Evolutionary conservation across 2,797 vertebrate genomes (phyloP).

Genomic region (Knipowitschia caucasica): DNA sequence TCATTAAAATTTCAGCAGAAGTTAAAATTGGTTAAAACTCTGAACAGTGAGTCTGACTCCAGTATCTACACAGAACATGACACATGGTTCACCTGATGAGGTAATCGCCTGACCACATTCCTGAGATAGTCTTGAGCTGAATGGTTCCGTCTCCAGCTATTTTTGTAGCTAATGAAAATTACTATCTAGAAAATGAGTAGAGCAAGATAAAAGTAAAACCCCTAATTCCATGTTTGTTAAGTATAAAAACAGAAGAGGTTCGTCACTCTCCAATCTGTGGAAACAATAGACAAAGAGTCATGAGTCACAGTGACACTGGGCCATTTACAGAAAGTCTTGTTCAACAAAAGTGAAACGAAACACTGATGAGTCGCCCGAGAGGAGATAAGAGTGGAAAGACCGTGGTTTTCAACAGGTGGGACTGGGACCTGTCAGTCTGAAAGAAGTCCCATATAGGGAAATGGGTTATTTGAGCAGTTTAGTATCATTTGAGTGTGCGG

Average conservation of each 20-base stretch:
- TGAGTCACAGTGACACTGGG: conserved; percentile 65
- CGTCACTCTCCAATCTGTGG: conserved; percentile 46
- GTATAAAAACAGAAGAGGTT: conserved; percentile 21
- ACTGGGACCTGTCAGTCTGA: too few relatives aligned
- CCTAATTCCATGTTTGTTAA: conserved; percentile 8
- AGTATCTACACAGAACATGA: too few relatives aligned
- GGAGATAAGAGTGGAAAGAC: neutral
- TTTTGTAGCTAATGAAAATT: too few relatives aligned
- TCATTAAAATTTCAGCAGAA: too few relatives aligned
- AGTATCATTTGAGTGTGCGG: neutral
- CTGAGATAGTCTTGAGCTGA: conserved; percentile 42
- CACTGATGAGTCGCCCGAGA: neutral
- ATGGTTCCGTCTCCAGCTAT: conserved; percentile 8
- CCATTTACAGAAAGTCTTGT: conserved; percentile 53
- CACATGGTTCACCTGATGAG: conserved; percentile 25
- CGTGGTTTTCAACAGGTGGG: neutral
- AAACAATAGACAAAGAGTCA: conserved; percentile 72
- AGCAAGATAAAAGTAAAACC: neutral
- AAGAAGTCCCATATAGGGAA: neutral
- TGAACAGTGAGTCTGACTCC: too few relatives aligned
- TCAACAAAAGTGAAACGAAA: conserved; percentile 21
- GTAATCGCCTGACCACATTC: conserved; percentile 58
- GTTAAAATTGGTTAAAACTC: too few relatives aligned
- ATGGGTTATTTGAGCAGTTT: neutral
- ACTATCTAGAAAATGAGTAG: too few relatives aligned